These are phyloP conservation scores for Notodonta dromedarius DNA, from an alignment of 2,888 invertebrate species.

Conservation along the genomic window DNA sequence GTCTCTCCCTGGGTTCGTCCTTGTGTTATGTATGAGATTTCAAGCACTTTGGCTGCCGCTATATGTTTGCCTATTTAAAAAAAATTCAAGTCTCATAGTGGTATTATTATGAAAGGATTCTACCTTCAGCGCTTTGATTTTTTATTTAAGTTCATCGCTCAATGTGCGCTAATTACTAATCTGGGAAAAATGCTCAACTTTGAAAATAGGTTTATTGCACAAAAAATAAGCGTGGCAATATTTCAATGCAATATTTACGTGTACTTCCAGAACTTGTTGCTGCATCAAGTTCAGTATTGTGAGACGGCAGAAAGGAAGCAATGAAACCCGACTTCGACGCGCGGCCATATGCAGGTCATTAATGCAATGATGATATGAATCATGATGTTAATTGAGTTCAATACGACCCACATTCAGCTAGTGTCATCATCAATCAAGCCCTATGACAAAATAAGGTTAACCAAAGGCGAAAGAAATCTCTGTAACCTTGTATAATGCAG, in stretches of 20 bases:
- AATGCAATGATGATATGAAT: slow-evolving; percentile 60
- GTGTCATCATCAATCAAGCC: slow-evolving; percentile 29
- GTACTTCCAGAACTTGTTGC: no score
- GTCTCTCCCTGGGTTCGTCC: slow-evolving; percentile 28
- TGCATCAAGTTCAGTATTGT: background rate
- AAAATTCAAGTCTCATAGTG: slow-evolving; percentile 9
- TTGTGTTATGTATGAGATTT: slow-evolving; percentile 13
- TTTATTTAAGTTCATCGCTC: no score
- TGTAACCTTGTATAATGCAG: background rate
- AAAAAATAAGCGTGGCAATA: no score
- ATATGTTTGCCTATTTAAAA: no score
- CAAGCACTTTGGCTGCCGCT: background rate
- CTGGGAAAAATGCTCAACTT: no score
- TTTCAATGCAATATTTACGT: no score
- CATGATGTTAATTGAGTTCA: slow-evolving; percentile 68
- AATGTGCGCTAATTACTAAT: no score
- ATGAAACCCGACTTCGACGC: slow-evolving; percentile 24
- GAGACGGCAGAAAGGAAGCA: slow-evolving; percentile 9
- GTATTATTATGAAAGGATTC: no score
- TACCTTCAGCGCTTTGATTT: no score
- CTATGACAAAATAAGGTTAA: slow-evolving; percentile 9
- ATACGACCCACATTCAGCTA: slow-evolving; percentile 46
- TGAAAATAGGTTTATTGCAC: no score
- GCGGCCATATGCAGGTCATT: slow-evolving; percentile 61
- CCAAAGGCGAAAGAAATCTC: background rate